Base-by-base conservation (phyloP, 2,888 invertebrate species). In the Nemoura dubitans region DNA sequence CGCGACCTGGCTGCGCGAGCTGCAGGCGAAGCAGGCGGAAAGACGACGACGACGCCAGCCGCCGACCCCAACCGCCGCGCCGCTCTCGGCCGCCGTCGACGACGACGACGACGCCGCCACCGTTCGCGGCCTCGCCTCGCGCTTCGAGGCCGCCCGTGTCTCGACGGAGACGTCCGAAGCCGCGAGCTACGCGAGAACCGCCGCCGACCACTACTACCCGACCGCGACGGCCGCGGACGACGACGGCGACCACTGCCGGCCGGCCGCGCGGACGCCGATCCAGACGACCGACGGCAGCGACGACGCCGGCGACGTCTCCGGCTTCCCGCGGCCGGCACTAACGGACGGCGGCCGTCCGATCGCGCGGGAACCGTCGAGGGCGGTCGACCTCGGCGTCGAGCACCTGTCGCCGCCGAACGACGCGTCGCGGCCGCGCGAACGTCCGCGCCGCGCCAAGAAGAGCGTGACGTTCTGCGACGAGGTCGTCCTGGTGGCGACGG, bases 401-500 rank as follows among this genome's bases (percentile, higher is more conserved):
- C 29, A 81, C 81, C n/a, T 30, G 26, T 81, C 81, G 81, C n/a
- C 5, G 29, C n/a, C n/a, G 3, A 6, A 14, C 7, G 30, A 81
- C 81, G 30, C 26, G 21, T 43, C 83, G n/a, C 83, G 21, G n/a
- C 26, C 21, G 16, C 36, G 26, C 87, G 92, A 91, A 89, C 91
- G 91, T 7, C 93, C 94, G 83, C 93, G 91, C 10, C 93, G 94
- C 85, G 93, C 95, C 87, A 97, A 98, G 93, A 98, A 98, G 91
- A 97, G 97, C 87, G 98, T 98, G 3, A 98, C 98, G 0, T 98
- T 98, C 91, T 98, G 98, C 90, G 98, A 98, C 91, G 97, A 98
- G 92, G 97, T 98, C 0, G 97, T 97, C 88, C 92, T 98, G 86
- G 98, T 98, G 16, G 97, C 98, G 3, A 97, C 97, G 0, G 97